These are phyloP conservation scores for Crocallis elinguaria DNA, from an alignment of 2,888 invertebrate genomes.

Conservation along the genomic window DNA sequence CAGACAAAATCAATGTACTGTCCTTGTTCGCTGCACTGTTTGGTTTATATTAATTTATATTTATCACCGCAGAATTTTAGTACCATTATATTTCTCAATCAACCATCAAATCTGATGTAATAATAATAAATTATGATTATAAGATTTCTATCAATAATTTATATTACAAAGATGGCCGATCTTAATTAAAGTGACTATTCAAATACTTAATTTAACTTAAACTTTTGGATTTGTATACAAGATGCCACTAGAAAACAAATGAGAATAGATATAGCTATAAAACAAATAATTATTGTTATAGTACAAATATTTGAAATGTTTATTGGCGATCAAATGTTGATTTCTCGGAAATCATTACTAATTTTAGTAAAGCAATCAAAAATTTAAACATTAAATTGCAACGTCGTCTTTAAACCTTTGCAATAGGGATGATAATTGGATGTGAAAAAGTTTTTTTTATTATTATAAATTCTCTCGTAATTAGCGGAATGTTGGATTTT, in stretches of 20 bases:
- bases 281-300: slow-evolving; percentile 3
- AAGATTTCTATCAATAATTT: neutral
- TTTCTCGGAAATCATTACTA: slow-evolving; percentile 11
- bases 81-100: neutral
- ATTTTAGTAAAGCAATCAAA: neutral
- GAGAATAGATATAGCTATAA: neutral
- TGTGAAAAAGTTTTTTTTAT: neutral
- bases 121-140: neutral
- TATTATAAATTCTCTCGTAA: slow-evolving; percentile 16
- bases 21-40: too few relatives aligned
- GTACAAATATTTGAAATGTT: slow-evolving; percentile 6
- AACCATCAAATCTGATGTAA: neutral
- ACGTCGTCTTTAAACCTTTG: neutral
- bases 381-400: neutral
- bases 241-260: neutral
- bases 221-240: neutral
- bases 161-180: neutral
- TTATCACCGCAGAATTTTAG: neutral
- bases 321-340: slow-evolving; percentile 2
- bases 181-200: too few relatives aligned
- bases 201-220: too few relatives aligned
- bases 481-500: slow-evolving; percentile 18
- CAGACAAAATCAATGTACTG: too few relatives aligned
- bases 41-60: neutral
- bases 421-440: slow-evolving; percentile 1